Evolutionary conservation across 2,888 invertebrate species (phyloP).

Genomic region (Synergus gifuensis): DNA sequence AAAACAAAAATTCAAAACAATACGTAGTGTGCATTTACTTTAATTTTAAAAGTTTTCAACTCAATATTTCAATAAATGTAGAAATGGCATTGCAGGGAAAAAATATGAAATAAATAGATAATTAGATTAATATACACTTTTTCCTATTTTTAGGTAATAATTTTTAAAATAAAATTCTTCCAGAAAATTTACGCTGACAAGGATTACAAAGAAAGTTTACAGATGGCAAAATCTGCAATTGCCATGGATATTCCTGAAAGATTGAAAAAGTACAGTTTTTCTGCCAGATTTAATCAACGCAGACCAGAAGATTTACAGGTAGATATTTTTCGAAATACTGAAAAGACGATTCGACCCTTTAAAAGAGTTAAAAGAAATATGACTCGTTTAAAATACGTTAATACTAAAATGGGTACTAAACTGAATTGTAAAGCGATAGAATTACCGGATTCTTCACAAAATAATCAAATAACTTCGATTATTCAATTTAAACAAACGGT

Average conservation of each 20-base stretch:
- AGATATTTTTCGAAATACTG: not conserved
- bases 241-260: not conserved
- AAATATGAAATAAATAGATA: not conserved
- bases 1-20: too few relatives aligned
- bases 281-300: not conserved
- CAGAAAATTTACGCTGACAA: not conserved
- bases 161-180: not conserved
- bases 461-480: not conserved
- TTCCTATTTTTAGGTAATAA: not conserved
- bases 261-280: slow-evolving; percentile 23
- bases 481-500: not conserved
- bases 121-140: not conserved
- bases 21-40: too few relatives aligned
- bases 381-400: not conserved
- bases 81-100: not conserved
- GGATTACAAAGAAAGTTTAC: not conserved
- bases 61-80: not conserved
- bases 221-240: slow-evolving; percentile 19
- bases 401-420: not conserved
- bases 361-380: slow-evolving; percentile 1
- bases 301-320: not conserved
- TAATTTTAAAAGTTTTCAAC: too few relatives aligned
- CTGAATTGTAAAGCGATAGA: not conserved
- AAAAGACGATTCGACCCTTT: not conserved
- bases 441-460: not conserved